A percentile compares a stretch with the other conserved stretches of the same genome.
These are phyloP conservation scores for Zaprionus nigranus DNA, from an alignment of 1,140 invertebrate species.

Conservation along the genomic window DNA sequence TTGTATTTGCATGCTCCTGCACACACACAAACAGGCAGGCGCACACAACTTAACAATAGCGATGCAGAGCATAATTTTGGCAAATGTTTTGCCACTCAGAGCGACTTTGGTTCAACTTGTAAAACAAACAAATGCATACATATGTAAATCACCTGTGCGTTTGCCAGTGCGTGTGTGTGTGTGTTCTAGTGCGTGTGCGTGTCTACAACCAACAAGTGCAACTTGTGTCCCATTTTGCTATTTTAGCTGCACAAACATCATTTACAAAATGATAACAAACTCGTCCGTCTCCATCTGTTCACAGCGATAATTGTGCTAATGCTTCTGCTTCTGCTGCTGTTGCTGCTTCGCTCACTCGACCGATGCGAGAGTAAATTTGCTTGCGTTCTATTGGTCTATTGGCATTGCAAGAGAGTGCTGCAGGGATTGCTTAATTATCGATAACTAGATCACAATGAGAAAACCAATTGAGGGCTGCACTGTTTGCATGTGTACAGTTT, in stretches of 20 bases:
- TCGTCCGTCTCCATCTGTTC: constrained; percentile 14
- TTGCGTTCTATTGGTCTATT: not conserved
- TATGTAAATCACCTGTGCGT: constrained; percentile 1
- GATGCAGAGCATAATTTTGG: constrained; percentile 44
- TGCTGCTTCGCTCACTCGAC: constrained; percentile 30
- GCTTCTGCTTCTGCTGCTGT: constrained; percentile 54
- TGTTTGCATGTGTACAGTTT: not conserved
- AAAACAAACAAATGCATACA: constrained; percentile 52
- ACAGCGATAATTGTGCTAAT: constrained; percentile 61
- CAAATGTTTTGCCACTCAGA: constrained; percentile 76
- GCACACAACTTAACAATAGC: constrained; percentile 29
- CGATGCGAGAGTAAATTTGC: constrained; percentile 43
- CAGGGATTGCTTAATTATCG: constrained; percentile 7
- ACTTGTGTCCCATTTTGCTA: constrained; percentile 54
- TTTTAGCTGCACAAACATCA: constrained; percentile 63
- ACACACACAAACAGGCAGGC: constrained; percentile 10
- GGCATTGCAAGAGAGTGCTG: not conserved
- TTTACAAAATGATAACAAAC: constrained; percentile 62
- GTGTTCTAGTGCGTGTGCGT: not conserved
- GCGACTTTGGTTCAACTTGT: constrained; percentile 65
- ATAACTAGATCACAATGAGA: constrained; percentile 7
- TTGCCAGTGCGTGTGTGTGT: not conserved
- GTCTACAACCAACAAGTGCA: constrained; percentile 13
- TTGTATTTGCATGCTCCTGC: not conserved
- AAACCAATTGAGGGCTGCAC: not conserved